These are phyloP conservation scores for Drosophila anomelani DNA, from an alignment of 2,888 invertebrate species.

Conservation along the genomic window DNA sequence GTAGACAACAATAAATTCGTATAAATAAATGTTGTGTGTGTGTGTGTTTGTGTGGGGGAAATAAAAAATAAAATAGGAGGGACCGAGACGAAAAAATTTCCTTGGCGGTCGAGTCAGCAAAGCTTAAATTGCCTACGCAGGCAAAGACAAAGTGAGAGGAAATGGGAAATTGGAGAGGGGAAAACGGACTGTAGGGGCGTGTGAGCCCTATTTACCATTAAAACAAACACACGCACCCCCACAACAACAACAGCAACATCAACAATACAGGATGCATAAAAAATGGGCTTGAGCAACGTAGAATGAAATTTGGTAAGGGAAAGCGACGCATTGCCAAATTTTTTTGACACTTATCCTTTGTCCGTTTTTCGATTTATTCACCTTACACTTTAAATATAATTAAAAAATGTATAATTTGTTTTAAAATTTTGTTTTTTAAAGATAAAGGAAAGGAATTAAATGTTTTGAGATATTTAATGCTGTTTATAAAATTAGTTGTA, in stretches of 20 bases:
- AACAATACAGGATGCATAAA: constrained; percentile 72
- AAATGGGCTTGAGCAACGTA: constrained; percentile 42
- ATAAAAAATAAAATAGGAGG: constrained; percentile 35
- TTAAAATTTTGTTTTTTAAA: not conserved
- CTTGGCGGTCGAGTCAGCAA: constrained; percentile 72
- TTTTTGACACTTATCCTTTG: constrained; percentile 82
- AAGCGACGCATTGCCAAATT: constrained; percentile 77
- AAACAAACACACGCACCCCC: constrained; percentile 65
- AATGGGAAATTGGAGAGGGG: constrained; percentile 4
- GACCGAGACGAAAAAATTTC: constrained; percentile 45
- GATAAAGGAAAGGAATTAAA: not conserved
- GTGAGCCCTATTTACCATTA: constrained; percentile 60
- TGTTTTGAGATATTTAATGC: no score
- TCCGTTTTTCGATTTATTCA: constrained; percentile 16
- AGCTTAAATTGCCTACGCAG: constrained; percentile 76
- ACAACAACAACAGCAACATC: constrained; percentile 29
- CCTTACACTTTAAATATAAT: constrained; percentile 4
- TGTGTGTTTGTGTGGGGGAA: constrained; percentile 10
- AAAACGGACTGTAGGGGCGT: constrained; percentile 2
- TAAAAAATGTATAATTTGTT: not conserved
- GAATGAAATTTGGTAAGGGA: constrained; percentile 25
- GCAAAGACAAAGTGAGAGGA: constrained; percentile 29
- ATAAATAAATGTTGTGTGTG: constrained; percentile 56
- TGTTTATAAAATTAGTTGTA: no score
- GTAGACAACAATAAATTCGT: constrained; percentile 76